A percentile compares a stretch with the other conserved stretches of the same genome.
phyloP scores from a whole-genome alignment of 2,797 vertebrate species.

The Monodelphis domestica region DNA sequence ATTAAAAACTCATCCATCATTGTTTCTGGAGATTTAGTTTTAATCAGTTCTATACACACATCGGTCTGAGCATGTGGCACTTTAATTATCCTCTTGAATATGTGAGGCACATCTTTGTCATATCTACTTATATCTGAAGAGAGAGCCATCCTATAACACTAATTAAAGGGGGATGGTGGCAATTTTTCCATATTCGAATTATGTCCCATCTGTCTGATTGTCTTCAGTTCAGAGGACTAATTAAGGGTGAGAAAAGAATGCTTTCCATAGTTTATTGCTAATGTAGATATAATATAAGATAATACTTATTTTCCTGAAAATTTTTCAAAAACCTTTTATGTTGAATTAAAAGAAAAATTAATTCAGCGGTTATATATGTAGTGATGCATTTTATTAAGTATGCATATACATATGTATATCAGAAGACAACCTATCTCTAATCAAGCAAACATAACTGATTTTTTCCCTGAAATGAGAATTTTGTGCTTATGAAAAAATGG shows the following conservation, averaged over 20 bases:
- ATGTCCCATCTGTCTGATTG: conserved; percentile 81
- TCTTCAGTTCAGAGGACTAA: conserved; percentile 78
- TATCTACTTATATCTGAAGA: conserved; percentile 84
- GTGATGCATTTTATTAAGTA: conserved; percentile 6
- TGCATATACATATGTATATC: neutral
- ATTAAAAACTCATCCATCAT: conserved; percentile 82
- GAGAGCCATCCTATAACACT: conserved; percentile 79
- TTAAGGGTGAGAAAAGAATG: conserved; percentile 77
- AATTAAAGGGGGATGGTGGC: conserved; percentile 83
- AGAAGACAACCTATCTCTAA: neutral
- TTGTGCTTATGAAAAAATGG: neutral
- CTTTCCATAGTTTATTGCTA: conserved; percentile 77
- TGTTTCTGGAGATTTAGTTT: conserved; percentile 82
- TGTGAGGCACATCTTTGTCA: conserved; percentile 83
- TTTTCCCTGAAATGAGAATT: neutral
- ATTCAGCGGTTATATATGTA: neutral
- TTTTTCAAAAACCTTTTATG: conserved; percentile 46
- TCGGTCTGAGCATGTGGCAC: conserved; percentile 83
- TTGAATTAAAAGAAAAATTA: neutral
- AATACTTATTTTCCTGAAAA: conserved; percentile 77
- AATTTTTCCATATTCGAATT: conserved; percentile 81
- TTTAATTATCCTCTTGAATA: conserved; percentile 86
- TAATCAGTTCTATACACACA: conserved; percentile 83
- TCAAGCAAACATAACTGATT: neutral
- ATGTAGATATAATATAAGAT: conserved; percentile 62